A percentile compares a stretch with the other conserved stretches of the same genome.
phyloP scores from a whole-genome alignment of 2,888 invertebrate species.

The Eudemis profundana region DNA sequence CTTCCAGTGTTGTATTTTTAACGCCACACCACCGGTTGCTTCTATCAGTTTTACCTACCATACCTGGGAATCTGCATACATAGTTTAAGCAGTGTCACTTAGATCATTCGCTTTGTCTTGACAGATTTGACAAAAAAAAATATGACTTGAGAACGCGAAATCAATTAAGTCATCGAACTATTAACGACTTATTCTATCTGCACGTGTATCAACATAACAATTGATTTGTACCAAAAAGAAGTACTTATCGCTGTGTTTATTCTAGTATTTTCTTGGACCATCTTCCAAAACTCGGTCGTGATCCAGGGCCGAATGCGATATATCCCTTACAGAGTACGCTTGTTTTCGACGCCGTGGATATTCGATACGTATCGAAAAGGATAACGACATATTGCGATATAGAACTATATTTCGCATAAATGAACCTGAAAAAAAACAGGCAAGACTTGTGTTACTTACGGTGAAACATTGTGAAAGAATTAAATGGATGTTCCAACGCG shows the following conservation, averaged over 20 bases:
- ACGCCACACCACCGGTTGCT: too few relatives aligned
- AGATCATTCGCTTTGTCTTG: too few relatives aligned
- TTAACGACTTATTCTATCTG: too few relatives aligned
- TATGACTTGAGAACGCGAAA: too few relatives aligned
- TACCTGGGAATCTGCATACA: too few relatives aligned
- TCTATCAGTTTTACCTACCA: too few relatives aligned
- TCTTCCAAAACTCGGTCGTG: slow-evolving; percentile 65
- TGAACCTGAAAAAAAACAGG: background rate
- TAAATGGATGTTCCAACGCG: background rate
- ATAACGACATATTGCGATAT: slow-evolving; percentile 7
- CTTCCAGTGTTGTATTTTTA: too few relatives aligned
- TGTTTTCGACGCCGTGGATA: slow-evolving; percentile 36
- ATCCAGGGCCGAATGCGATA: slow-evolving; percentile 66
- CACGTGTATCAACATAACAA: too few relatives aligned
- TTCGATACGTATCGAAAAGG: slow-evolving; percentile 28
- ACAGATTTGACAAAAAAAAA: too few relatives aligned
- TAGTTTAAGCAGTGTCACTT: too few relatives aligned
- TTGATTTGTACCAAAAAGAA: too few relatives aligned
- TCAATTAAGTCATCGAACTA: too few relatives aligned
- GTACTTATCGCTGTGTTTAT: background rate
- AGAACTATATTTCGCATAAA: background rate
- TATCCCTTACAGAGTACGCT: slow-evolving; percentile 40
- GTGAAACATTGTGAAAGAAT: background rate
- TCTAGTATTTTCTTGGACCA: slow-evolving; percentile 53
- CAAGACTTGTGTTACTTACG: background rate